Evolutionary conservation across 1,140 invertebrate genomes (phyloP), one percentile per base, ranked within the genome.

Genomic region (Caenorhabditis tropicalis): DNA sequence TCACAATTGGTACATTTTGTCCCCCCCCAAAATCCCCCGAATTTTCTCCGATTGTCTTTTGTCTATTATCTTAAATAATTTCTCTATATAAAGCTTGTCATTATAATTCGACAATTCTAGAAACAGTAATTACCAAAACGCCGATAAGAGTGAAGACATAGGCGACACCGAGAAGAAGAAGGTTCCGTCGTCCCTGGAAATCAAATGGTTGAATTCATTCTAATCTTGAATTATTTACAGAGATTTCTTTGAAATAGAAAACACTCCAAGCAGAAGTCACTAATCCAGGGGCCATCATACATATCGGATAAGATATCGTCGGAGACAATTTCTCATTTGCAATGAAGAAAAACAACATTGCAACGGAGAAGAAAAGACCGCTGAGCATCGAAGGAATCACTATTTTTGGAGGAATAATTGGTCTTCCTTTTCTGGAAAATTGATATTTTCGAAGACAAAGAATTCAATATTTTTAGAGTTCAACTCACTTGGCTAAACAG

Each of bases 261-360:
- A 81, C 79, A 33, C 79, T 81, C 79, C 79, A 81, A 3, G 79
- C 79, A 29, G 79, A 81, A 53, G 48, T 53, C 3, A 81, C 31
- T 24, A 51, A 53, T 31, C 79, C 79, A 16, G 79, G 79, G 5
- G 49, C 31, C 79, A 81, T 81, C 48, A 53, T 53, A 81, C 79
- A 81, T 0, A 81, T 36, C 4, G 79, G 79, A 81, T 81, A 81
- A 16, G 79, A 48, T 15, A 81, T 81, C 21, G 79, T 81, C 10
- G 46, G 79, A 24, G 79, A 81, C 29, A 81, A 39, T 19, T 81
- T 21, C n/a, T 81, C 43, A 21, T 51, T 81, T 7, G 79, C 79
- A 19, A 53, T 53, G 48, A 81, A 53, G 79, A 81, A 81, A 36
- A 9, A 53, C 2, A 27, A 19, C 79, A 81, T 81, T 4, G 79